phyloP scores from a whole-genome alignment of 2,113 vertebrate species.

The Dasyurus viverrinus region DNA sequence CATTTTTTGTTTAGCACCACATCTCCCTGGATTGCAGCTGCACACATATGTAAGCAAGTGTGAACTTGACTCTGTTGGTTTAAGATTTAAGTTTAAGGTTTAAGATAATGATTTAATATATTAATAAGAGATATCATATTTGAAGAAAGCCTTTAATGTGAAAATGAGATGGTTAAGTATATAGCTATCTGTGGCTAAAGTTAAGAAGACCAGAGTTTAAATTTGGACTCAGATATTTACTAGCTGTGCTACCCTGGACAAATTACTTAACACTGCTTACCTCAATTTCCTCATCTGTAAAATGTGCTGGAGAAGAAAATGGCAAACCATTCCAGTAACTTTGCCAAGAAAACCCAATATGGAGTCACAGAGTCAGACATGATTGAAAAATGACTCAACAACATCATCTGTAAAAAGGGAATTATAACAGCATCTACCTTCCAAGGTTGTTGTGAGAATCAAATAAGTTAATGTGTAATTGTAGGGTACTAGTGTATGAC shows the following conservation, averaged over 20 bases:
- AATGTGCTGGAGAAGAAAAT: neutral
- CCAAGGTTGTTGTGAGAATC: neutral
- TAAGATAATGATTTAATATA: no score
- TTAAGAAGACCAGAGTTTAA: neutral
- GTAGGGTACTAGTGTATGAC: neutral
- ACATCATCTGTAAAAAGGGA: neutral
- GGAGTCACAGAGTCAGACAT: no score
- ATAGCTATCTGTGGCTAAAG: neutral
- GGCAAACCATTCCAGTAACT: no score
- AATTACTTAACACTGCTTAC: neutral
- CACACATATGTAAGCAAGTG: neutral
- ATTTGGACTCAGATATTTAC: neutral
- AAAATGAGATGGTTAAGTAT: neutral
- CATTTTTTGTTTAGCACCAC: neutral
- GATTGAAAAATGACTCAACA: no score
- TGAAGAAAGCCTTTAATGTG: neutral
- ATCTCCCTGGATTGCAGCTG: neutral
- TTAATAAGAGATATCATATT: neutral
- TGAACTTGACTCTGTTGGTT: neutral
- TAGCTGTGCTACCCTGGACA: neutral
- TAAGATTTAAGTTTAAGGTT: no score
- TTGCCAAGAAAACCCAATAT: no score
- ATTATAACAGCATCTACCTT: neutral
- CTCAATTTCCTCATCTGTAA: neutral
- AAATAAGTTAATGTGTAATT: neutral